Conservation (phyloP, 2,888 invertebrate genomes). For the Micropterix aruncella region DNA sequence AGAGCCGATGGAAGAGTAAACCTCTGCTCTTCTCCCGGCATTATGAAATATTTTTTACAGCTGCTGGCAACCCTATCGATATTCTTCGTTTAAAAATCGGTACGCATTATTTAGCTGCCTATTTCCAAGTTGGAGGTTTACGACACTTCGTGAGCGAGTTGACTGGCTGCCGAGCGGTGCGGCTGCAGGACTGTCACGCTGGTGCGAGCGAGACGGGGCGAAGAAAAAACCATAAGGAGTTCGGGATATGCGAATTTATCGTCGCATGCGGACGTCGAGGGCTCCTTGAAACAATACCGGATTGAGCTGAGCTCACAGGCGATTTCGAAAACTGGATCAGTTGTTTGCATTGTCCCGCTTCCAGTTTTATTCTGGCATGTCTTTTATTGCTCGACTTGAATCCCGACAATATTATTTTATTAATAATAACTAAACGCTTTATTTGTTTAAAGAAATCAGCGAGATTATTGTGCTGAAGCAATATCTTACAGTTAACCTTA, state of each 20-base stretch:
- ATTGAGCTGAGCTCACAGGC: no score
- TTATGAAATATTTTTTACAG: no score
- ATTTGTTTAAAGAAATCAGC: no score
- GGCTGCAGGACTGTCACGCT: neutral
- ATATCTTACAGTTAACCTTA: no score
- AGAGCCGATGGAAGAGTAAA: no score
- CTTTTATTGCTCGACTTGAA: no score
- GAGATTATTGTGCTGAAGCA: no score
- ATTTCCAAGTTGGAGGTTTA: neutral
- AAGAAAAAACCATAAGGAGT: neutral
- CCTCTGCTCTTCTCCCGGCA: no score
- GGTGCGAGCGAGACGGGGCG: neutral
- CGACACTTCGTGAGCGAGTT: neutral
- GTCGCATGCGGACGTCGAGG: neutral
- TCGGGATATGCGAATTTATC: neutral
- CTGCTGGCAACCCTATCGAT: neutral
- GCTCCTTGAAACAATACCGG: neutral
- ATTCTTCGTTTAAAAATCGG: neutral
- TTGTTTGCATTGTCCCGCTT: no score
- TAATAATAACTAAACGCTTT: no score
- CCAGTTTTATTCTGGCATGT: no score
- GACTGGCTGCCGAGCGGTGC: neutral
- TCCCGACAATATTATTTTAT: no score
- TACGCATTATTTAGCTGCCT: neutral
- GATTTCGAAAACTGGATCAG: neutral